Conservation (phyloP, 2,888 invertebrate species). For the Brachypalpus laphriformis region DNA sequence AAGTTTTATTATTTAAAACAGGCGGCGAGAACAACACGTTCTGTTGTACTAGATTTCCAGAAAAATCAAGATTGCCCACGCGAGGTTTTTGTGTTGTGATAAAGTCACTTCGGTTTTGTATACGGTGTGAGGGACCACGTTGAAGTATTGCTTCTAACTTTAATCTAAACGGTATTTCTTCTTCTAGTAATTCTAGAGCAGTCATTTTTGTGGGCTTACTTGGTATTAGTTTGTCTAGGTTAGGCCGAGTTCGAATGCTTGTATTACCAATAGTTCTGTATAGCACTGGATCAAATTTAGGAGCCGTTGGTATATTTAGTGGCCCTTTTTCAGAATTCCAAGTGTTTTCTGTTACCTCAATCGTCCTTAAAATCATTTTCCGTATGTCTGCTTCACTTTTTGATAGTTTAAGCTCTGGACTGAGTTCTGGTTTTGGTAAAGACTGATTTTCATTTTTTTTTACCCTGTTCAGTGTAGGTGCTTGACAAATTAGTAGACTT, state of each 20-base stretch:
- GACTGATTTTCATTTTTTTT: not conserved
- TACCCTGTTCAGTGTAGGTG: not conserved
- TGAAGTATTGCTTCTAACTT: conserved; percentile 80
- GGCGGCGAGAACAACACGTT: not conserved
- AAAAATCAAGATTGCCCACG: not conserved
- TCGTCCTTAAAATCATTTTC: not conserved
- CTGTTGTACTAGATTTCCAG: not conserved
- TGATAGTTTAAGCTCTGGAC: not conserved
- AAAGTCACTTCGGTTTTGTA: conserved; percentile 75
- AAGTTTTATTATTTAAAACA: too few species aligned
- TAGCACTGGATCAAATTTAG: conserved; percentile 11
- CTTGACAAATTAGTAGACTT: not conserved
- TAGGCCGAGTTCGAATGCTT: not conserved
- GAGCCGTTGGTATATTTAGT: not conserved
- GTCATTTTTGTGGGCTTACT: not conserved
- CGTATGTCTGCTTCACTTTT: not conserved
- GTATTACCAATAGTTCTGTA: not conserved
- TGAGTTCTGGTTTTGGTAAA: not conserved
- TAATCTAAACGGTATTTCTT: conserved; percentile 78
- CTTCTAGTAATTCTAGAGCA: not conserved
- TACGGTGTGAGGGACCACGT: conserved; percentile 79
- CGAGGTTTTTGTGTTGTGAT: not conserved
- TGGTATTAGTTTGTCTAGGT: not conserved
- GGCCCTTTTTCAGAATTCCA: not conserved
- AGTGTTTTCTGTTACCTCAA: not conserved